A percentile compares a stretch with the other conserved stretches of the same genome.
These are phyloP conservation scores for Jaculus jaculus DNA, from an alignment of 2,113 vertebrate species.

Conservation along the genomic window DNA sequence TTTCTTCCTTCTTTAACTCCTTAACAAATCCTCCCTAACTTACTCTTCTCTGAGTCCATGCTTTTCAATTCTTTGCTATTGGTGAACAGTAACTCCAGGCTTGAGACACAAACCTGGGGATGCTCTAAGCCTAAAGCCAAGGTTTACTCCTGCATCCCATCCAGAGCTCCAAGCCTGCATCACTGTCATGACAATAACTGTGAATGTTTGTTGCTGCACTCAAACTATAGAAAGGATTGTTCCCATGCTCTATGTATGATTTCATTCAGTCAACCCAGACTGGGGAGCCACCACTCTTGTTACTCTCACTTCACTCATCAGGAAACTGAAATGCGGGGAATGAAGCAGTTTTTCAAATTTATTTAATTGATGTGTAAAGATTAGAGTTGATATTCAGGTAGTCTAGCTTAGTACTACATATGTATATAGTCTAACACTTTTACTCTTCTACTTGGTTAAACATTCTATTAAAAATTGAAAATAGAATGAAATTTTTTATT, in stretches of 20 bases:
- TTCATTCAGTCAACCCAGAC: background rate
- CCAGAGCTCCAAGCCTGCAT: too few species aligned
- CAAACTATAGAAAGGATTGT: background rate
- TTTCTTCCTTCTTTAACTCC: too few species aligned
- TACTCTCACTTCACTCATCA: background rate
- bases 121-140: too few species aligned
- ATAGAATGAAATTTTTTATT: background rate
- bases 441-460: slow-evolving; percentile 19
- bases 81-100: too few species aligned
- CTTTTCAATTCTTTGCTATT: too few species aligned
- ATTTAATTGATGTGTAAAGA: background rate
- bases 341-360: background rate
- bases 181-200: background rate
- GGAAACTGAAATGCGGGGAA: background rate
- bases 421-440: background rate
- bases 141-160: too few species aligned
- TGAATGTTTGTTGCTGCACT: background rate
- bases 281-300: background rate
- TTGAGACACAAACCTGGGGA: too few species aligned
- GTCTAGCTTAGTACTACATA: background rate
- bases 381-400: background rate
- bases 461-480: slow-evolving; percentile 40
- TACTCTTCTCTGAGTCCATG: too few species aligned
- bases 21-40: too few species aligned
- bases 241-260: background rate